Percentiles rank a stretch among this genome's conserved stretches.
These are phyloP conservation scores for Lasius platythorax DNA, from an alignment of 2,888 invertebrate species.

Conservation along the genomic window DNA sequence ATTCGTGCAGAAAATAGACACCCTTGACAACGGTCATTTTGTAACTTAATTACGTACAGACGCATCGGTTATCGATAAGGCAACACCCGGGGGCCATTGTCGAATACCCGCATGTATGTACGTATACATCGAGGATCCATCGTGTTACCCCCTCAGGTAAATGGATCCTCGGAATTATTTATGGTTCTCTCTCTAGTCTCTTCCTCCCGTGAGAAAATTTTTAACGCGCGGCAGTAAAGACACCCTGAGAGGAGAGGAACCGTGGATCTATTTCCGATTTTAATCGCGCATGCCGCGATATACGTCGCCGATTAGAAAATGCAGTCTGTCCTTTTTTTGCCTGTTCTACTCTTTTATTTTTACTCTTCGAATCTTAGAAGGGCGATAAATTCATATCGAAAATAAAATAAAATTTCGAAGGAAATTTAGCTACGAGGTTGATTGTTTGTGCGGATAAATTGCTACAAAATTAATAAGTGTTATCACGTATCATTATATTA, in stretches of 20 bases:
- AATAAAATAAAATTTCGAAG: neutral
- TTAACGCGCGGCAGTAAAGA: constrained; percentile 38
- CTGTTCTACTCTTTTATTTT: neutral
- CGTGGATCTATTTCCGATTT: constrained; percentile 42
- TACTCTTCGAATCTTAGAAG: neutral
- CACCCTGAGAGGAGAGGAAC: constrained; percentile 6
- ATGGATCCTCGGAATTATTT: constrained; percentile 72
- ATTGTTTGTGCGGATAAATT: neutral
- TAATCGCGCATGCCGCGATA: constrained; percentile 33
- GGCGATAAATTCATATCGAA: constrained; percentile 20
- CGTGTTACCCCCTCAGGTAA: constrained; percentile 64
- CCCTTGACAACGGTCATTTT: constrained; percentile 47
- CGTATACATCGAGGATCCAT: constrained; percentile 43
- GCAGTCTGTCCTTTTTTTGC: neutral
- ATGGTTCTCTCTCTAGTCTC: constrained; percentile 53
- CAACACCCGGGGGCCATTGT: constrained; percentile 53
- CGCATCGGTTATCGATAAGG: constrained; percentile 56
- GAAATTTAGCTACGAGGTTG: neutral
- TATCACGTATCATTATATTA: no score
- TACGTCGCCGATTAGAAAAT: constrained; percentile 41
- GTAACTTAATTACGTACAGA: constrained; percentile 52
- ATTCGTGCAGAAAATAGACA: constrained; percentile 39
- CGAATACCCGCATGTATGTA: constrained; percentile 35
- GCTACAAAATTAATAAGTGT: neutral
- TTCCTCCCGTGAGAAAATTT: constrained; percentile 51